A percentile compares a stretch with the other conserved stretches of the same genome.
Evolutionary conservation across 64 coral and sea anemone species (phyloP).

Genomic region (Montipora efflorescens): DNA sequence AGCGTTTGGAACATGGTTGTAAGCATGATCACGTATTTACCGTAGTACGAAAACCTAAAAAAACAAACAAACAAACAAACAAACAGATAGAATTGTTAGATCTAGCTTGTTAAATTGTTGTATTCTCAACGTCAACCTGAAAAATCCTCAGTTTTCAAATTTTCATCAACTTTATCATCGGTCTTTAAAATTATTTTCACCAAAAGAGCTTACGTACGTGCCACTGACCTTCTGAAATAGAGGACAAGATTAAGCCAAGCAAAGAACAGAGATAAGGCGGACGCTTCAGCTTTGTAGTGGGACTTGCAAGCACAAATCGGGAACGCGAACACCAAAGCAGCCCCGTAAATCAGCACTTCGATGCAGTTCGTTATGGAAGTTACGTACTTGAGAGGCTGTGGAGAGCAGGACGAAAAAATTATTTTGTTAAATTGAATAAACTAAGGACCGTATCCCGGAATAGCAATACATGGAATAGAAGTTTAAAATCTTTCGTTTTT

Average conservation of each 20-base stretch:
- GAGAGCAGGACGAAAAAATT: background rate
- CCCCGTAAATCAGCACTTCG: slow-evolving; percentile 46
- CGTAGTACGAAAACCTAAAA: slow-evolving; percentile 83
- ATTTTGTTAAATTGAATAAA: background rate
- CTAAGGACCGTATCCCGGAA: no score
- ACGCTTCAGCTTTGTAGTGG: slow-evolving; percentile 46
- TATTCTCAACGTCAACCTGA: no score
- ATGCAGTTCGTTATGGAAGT: slow-evolving; percentile 60
- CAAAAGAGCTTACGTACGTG: no score
- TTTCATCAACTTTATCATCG: background rate
- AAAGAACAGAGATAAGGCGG: slow-evolving; percentile 75
- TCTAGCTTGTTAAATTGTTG: no score
- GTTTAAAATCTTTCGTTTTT: no score
- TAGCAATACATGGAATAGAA: background rate
- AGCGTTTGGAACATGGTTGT: slow-evolving; percentile 86
- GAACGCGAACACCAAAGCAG: slow-evolving; percentile 33
- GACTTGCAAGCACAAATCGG: slow-evolving; percentile 63
- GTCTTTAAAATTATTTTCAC: background rate
- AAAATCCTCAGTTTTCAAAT: background rate
- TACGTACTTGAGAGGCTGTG: slow-evolving; percentile 67
- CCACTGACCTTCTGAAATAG: slow-evolving; percentile 82
- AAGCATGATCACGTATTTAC: slow-evolving; percentile 93
- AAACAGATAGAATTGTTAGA: no score
- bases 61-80: background rate
- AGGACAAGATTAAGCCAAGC: slow-evolving; percentile 84